Evolutionary conservation across 2,797 vertebrate genomes (phyloP).

Genomic region (Salarias fasciatus): DNA sequence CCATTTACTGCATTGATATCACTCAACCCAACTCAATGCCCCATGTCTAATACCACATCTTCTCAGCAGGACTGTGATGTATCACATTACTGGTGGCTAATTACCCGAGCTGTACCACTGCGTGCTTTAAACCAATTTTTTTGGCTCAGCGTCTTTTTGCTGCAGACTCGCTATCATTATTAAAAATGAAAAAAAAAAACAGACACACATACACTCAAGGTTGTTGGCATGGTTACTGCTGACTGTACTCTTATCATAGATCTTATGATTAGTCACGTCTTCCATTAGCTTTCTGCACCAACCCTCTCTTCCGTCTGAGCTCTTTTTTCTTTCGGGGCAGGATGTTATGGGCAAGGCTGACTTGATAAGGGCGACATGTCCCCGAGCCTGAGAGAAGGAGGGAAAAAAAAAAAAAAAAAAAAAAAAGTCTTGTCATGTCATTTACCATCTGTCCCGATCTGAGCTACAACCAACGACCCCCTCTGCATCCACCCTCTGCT

Average conservation of each 20-base stretch:
- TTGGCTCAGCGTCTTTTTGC: conserved; percentile 32
- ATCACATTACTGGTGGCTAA: conserved; percentile 46
- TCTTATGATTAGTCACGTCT: conserved; percentile 64
- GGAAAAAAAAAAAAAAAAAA: conserved; percentile 1
- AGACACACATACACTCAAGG: conserved; percentile 28
- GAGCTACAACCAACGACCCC: conserved; percentile 21
- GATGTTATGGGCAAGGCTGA: conserved; percentile 59
- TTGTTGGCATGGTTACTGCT: conserved; percentile 57
- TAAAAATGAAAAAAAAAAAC: conserved; percentile 22
- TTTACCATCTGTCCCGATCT: conserved; percentile 58
- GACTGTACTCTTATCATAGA: conserved; percentile 56
- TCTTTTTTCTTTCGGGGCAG: conserved; percentile 26
- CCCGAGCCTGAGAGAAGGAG: conserved; percentile 12
- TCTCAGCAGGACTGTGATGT: conserved; percentile 12
- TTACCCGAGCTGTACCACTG: conserved; percentile 45
- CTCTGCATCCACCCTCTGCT: conserved; percentile 28
- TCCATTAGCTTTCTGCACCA: conserved; percentile 49
- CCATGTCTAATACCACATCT: conserved; percentile 31
- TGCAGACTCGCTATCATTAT: conserved; percentile 39
- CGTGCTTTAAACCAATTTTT: conserved; percentile 27
- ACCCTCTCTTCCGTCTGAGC: conserved; percentile 19
- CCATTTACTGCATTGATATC: conserved; percentile 42
- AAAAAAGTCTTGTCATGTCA: conserved; percentile 45
- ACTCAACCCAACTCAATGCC: conserved; percentile 20
- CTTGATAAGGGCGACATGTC: conserved; percentile 60